Evolutionary conservation across 2,888 invertebrate genomes (phyloP).

Genomic region (Cephus spinipes): DNA sequence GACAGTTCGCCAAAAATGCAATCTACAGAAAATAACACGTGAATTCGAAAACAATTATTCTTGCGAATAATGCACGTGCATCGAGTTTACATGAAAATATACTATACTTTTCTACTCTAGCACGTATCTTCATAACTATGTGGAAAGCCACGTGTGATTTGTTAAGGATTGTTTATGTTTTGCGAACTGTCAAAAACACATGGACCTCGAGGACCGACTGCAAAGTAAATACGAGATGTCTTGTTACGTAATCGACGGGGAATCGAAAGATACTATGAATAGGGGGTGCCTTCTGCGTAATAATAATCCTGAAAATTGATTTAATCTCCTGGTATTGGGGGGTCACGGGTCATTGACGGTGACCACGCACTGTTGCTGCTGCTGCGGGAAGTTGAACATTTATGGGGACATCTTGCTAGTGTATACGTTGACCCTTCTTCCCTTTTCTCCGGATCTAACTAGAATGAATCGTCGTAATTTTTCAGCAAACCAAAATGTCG

Average conservation of each 20-base stretch:
- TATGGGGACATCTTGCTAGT: neutral
- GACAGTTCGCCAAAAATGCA: neutral
- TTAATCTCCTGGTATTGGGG: conserved; percentile 28
- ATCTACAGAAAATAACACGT: neutral
- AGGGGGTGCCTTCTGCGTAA: neutral
- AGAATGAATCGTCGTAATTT: conserved; percentile 62
- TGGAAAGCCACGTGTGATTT: neutral
- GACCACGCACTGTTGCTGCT: conserved; percentile 25
- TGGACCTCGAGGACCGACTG: neutral
- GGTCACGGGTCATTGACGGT: conserved; percentile 44
- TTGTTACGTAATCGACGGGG: neutral
- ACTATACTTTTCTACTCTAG: no score
- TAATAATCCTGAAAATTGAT: conserved; percentile 31
- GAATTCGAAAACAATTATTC: no score
- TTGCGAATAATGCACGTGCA: no score
- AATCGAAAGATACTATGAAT: neutral
- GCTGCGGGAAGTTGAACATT: conserved; percentile 2
- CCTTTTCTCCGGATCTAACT: conserved; percentile 49
- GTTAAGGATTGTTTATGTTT: neutral
- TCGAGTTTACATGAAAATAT: no score
- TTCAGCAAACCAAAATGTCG: conserved; percentile 46
- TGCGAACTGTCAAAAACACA: no score
- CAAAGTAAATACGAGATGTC: neutral
- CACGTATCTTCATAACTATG: no score
- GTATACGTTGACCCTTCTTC: neutral